A percentile compares a stretch with the other conserved stretches of the same genome.
phyloP scores from a whole-genome alignment of 2,797 vertebrate species.

The Lepus townsendii region DNA sequence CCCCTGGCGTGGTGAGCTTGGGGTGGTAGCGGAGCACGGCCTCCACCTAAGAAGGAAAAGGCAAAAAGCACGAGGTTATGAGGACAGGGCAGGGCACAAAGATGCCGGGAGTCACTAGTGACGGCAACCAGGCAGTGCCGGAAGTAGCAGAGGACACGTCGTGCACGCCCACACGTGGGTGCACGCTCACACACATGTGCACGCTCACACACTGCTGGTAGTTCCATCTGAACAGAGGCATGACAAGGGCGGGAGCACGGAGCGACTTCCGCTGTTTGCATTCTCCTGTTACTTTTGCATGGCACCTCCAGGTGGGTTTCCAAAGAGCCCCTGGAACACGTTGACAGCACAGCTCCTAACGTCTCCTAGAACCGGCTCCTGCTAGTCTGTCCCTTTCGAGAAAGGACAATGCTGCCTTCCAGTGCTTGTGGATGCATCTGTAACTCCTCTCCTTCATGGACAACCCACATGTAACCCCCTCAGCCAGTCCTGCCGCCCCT shows the following conservation, averaged over 20 bases:
- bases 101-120: background rate
- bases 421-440: background rate
- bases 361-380: background rate
- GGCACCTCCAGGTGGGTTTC: background rate
- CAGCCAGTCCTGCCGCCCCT: background rate
- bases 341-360: background rate
- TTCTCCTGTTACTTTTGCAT: background rate
- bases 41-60: conserved; percentile 84
- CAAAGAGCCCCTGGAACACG: background rate
- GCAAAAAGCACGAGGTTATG: background rate
- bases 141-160: background rate
- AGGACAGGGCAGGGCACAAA: background rate
- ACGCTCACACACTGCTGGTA: background rate
- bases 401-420: conserved; percentile 1
- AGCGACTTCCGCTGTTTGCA: background rate
- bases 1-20: background rate
- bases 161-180: accelerated
- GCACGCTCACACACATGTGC: too few species aligned
- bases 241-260: background rate
- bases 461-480: background rate
- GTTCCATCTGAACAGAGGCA: background rate
- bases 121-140: background rate
- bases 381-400: background rate
- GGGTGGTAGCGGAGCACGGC: conserved; percentile 79
- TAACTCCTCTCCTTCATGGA: background rate